Base-by-base conservation (phyloP, 2,888 invertebrate species). In the Dinocampus coccinellae region DNA sequence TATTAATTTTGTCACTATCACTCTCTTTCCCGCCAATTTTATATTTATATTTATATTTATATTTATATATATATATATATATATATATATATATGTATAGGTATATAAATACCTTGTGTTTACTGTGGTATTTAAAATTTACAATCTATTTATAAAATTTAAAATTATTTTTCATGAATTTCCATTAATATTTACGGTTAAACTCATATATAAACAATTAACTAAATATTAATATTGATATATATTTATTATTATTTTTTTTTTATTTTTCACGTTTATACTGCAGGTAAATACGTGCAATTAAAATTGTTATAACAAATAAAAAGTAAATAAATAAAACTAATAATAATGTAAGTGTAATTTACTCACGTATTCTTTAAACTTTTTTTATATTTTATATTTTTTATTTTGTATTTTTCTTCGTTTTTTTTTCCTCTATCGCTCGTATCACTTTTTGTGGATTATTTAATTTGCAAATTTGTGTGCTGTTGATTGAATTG, bases 391-490 rank as follows among this genome's bases (percentile, higher is more conserved):
- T 3, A 6, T 13, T 39, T 39, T 39, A n/a, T 39, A 39, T 39
- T n/a, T n/a, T n/a, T n/a, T n/a, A n/a, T n/a, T n/a, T n/a, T n/a
- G n/a, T n/a, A n/a, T n/a, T n/a, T n/a, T n/a, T n/a, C n/a, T n/a
- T n/a, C n/a, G n/a, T n/a, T n/a, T n/a, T n/a, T n/a, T n/a, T n/a
- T n/a, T n/a, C n/a, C n/a, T n/a, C n/a, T n/a, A n/a, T n/a, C n/a
- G n/a, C n/a, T n/a, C n/a, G n/a, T n/a, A n/a, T n/a, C n/a, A n/a
- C n/a, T n/a, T n/a, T n/a, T n/a, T n/a, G n/a, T n/a, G n/a, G n/a
- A 47, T 47, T 47, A 47, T 47, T 47, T 47, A n/a, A 47, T 47
- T 47, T 16, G 47, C 33, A 29, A 58, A 58, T 58, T 29, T n/a
- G 34, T 16, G 34, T 16, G 58, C 33, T 26, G 16, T 33, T 60